Evolutionary conservation across 2,797 vertebrate species (phyloP).

Genomic region (Fratercula arctica): DNA sequence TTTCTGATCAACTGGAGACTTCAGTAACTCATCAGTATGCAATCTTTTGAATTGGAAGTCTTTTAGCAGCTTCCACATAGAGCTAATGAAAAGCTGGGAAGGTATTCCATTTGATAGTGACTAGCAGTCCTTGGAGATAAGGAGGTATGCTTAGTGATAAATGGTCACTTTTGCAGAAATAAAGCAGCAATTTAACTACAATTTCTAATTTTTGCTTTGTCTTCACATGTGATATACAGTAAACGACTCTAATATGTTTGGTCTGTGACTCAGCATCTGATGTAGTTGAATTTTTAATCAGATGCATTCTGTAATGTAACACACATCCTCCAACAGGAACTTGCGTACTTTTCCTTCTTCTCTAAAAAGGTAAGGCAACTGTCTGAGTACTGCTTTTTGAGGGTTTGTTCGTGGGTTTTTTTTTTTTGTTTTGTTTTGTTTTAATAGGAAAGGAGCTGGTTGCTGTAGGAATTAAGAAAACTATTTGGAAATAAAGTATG

Average conservation of each 20-base stretch:
- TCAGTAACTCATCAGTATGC: neutral
- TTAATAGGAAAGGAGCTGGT: neutral
- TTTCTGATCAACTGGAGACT: neutral
- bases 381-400: neutral
- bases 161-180: neutral
- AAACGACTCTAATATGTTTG: neutral
- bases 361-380: neutral
- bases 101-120: neutral
- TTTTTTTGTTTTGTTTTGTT: neutral
- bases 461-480: slow-evolving; percentile 1
- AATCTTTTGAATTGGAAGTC: neutral
- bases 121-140: neutral
- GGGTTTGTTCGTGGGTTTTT: neutral
- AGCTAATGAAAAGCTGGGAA: neutral
- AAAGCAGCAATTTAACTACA: neutral
- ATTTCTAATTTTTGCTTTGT: slow-evolving; percentile 19
- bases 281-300: neutral
- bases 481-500: neutral
- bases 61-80: neutral
- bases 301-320: neutral
- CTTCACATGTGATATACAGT: neutral
- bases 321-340: neutral
- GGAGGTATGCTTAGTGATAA: neutral
- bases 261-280: neutral
- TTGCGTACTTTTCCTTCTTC: neutral